Percentiles rank a stretch among this genome's conserved stretches.
These are phyloP conservation scores for Marcusenius ussheri DNA, from an alignment of 2,113 vertebrate species.

Conservation along the genomic window DNA sequence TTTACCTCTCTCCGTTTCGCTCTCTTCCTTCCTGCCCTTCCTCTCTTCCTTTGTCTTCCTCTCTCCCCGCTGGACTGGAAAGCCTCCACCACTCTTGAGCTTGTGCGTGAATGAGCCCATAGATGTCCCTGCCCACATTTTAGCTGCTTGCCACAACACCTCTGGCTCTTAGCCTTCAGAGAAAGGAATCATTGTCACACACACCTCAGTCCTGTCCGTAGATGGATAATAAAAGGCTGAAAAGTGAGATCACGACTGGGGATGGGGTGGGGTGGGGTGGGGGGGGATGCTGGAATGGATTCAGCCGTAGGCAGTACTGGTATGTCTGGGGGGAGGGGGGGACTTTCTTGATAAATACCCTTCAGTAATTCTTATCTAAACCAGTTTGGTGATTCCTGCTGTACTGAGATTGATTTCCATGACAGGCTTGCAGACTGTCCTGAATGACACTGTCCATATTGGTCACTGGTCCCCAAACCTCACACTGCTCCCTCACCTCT, in stretches of 20 bases:
- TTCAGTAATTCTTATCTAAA: not conserved
- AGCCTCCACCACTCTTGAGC: not conserved
- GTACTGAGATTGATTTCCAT: not conserved
- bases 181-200: not conserved
- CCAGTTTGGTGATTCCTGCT: not conserved
- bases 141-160: not conserved
- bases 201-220: not conserved
- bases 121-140: not conserved
- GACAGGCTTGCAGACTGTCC: not conserved
- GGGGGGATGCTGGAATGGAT: not conserved
- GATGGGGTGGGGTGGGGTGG: not conserved
- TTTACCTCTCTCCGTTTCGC: not conserved
- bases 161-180: slow-evolving; percentile 5
- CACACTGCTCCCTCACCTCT: not conserved
- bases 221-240: slow-evolving; percentile 10
- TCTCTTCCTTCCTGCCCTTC: not conserved
- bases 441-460: not conserved
- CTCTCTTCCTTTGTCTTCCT: not conserved
- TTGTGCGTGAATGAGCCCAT: not conserved
- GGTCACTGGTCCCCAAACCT: not conserved
- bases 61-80: not conserved
- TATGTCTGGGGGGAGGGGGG: not conserved
- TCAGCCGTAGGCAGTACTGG: not conserved
- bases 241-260: not conserved
- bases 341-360: not conserved